Base-by-base conservation (phyloP, 2,113 vertebrate genomes). In the Bostrychus sinensis region DNA sequence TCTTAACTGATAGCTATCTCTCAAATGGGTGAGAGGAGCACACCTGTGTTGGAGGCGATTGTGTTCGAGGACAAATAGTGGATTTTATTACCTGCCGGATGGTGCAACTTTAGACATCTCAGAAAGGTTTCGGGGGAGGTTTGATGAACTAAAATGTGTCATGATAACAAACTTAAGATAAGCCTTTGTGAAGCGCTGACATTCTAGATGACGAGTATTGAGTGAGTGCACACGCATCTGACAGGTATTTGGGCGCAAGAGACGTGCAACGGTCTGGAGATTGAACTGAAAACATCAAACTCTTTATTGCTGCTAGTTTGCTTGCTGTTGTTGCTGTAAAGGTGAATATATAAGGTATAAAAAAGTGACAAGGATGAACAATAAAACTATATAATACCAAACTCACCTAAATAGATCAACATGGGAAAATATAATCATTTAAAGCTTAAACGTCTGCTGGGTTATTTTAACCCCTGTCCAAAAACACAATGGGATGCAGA, bases 1-100 rank as follows among this genome's bases (percentile, higher is more conserved):
- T 85, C 85, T 89, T 85, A 85, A 89, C 82, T 82, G 89, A 90
- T 89, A 68, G 78, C 70, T 62, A 90, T 90, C 89, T 87, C 78
- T 83, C 70, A 82, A 84, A 57, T 59, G 74, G 83, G 67, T 77
- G 62, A 66, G 70, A 65, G 23, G 66, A 74, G 72, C 11, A 13
- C 80, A 86, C 85, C 82, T 88, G 84, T 74, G 76, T 77, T 43
- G 55, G 66, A 30, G 75, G 22, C 73, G 78, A 72, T 88, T 83
- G 79, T 74, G 50, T 56, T 41, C 63, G 55, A 80, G 79, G 79
- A 89, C 85, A 85, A 88, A 82, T 42, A 56, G 79, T 71, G 78
- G 75, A 71, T 85, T 85, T 85, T 58, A 84, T 89, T 86, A 88
- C 84, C 75, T 74, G 63, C 28, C 0, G 38, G 70, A 79, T 66